Percentiles rank a stretch among this genome's conserved stretches.
phyloP scores from a whole-genome alignment of 2,888 invertebrate species.

The Hipparchia sbordonii region DNA sequence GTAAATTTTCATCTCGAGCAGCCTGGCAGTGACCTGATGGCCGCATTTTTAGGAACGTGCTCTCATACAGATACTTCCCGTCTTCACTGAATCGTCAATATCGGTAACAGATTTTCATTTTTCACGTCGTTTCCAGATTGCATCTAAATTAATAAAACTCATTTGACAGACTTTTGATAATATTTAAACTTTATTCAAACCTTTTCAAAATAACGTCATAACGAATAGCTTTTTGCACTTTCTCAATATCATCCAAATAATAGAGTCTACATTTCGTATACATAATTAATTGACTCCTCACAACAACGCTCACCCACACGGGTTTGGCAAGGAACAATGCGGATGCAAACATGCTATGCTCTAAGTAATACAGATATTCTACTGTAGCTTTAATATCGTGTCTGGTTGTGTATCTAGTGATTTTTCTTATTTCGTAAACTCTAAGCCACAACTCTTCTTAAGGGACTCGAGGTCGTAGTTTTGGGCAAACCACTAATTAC shows the following conservation, averaged over 20 bases:
- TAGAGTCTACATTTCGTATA: conserved; percentile 14
- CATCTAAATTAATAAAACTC: background rate
- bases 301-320: conserved; percentile 12
- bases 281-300: conserved; percentile 12
- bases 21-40: too few relatives aligned
- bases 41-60: too few relatives aligned
- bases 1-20: too few relatives aligned
- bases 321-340: conserved; percentile 19
- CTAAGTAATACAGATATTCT: background rate
- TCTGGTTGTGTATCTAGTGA: too few relatives aligned
- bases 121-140: background rate
- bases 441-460: too few relatives aligned
- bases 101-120: background rate
- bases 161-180: background rate
- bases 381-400: background rate
- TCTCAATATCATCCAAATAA: conserved; percentile 22
- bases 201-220: background rate
- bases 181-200: background rate
- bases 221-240: background rate
- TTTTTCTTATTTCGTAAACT: too few relatives aligned
- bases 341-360: background rate
- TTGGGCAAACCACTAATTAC: background rate
- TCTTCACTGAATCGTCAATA: too few relatives aligned
- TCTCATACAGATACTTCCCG: too few relatives aligned
- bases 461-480: too few relatives aligned